Percentiles rank a stretch among this genome's conserved stretches.
Conservation (phyloP, 2,888 invertebrate genomes). For the Eilema caniola region DNA sequence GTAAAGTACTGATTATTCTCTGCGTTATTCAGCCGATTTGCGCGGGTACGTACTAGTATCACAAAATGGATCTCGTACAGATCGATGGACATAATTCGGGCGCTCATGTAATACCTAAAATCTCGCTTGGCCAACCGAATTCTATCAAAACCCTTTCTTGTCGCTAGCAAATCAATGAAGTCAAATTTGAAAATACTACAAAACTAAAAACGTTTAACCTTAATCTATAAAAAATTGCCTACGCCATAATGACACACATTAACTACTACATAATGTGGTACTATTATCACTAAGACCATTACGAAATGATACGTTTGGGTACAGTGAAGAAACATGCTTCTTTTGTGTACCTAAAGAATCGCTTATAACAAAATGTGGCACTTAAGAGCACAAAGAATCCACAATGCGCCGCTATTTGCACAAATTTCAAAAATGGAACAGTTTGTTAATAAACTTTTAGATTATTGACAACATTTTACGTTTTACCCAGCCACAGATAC, state of each 20-base stretch:
- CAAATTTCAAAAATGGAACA: neutral
- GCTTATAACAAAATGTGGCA: slow-evolving; percentile 12
- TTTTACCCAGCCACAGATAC: neutral
- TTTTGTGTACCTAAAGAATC: slow-evolving; percentile 34
- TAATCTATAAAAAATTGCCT: slow-evolving; percentile 50
- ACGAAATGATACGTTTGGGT: slow-evolving; percentile 38
- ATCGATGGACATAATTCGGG: neutral
- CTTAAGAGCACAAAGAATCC: slow-evolving; percentile 6
- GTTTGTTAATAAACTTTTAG: neutral
- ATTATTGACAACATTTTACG: neutral
- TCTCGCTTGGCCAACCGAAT: neutral
- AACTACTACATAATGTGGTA: slow-evolving; percentile 44
- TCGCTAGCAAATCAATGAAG: neutral
- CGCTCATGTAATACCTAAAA: neutral
- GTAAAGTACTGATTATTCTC: neutral
- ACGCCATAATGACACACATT: slow-evolving; percentile 41
- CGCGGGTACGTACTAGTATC: neutral
- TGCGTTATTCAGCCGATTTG: neutral
- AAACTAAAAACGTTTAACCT: slow-evolving; percentile 39
- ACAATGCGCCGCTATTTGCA: neutral
- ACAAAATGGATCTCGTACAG: neutral
- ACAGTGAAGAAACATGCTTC: slow-evolving; percentile 43
- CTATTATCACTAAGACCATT: slow-evolving; percentile 43
- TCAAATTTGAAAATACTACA: slow-evolving; percentile 1
- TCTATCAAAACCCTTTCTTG: neutral